Percentiles rank a stretch among this genome's conserved stretches.
These are phyloP conservation scores for Amiota minor DNA, from an alignment of 2,888 invertebrate species.

Conservation along the genomic window DNA sequence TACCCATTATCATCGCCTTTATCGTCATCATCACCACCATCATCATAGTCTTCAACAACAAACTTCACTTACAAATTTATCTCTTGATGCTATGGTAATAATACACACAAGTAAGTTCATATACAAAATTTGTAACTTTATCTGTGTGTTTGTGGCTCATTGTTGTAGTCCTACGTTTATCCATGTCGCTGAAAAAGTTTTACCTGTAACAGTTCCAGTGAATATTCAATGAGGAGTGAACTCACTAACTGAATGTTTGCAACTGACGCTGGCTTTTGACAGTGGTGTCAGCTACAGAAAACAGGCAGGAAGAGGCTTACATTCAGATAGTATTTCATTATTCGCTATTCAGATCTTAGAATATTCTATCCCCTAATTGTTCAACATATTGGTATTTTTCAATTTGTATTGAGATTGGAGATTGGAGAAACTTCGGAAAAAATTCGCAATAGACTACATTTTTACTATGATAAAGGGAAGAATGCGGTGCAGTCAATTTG, in stretches of 20 bases:
- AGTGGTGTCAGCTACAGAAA: neutral
- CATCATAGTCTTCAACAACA: neutral
- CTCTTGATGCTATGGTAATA: neutral
- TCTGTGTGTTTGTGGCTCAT: neutral
- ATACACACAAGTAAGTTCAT: neutral
- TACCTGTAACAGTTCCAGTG: conserved; percentile 6
- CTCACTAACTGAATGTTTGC: neutral
- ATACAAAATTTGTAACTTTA: neutral
- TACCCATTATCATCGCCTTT: neutral
- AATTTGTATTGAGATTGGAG: no score
- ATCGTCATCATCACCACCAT: neutral
- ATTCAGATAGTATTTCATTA: no score
- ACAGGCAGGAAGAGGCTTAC: neutral
- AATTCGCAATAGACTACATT: no score
- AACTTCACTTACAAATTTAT: conserved; percentile 10
- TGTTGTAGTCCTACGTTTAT: neutral
- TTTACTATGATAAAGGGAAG: no score
- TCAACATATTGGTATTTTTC: no score
- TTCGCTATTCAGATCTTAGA: no score
- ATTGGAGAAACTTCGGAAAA: no score
- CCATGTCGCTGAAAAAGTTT: neutral
- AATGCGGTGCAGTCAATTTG: no score
- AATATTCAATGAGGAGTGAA: neutral
- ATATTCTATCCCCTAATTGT: no score
- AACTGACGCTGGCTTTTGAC: neutral